Conservation (phyloP, 2,113 vertebrate genomes). For the Anolis carolinensis region DNA sequence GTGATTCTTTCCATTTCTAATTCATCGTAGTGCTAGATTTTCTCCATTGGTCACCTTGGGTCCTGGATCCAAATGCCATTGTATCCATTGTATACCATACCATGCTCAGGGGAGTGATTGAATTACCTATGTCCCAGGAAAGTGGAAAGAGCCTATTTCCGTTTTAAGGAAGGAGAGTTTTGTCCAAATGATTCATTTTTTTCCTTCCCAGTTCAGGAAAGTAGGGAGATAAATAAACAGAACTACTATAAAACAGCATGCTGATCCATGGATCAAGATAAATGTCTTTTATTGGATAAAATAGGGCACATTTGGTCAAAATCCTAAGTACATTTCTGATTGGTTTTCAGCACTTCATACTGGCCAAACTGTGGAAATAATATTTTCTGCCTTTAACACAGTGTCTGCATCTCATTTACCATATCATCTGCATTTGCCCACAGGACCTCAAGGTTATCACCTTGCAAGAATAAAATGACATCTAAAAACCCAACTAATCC, state of each 20-base stretch:
- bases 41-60: conserved; percentile 33
- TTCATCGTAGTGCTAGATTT: conserved; percentile 54
- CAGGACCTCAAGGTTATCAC: not conserved
- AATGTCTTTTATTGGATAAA: not conserved
- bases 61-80: too few species aligned
- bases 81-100: too few species aligned
- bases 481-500: not conserved
- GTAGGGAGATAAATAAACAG: not conserved
- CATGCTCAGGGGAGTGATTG: not conserved
- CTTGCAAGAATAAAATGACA: not conserved
- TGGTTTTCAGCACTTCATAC: not conserved
- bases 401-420: not conserved
- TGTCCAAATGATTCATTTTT: not conserved
- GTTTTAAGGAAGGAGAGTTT: not conserved
- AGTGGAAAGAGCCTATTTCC: not conserved
- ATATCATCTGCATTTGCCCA: not conserved
- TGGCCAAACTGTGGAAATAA: not conserved
- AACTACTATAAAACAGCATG: not conserved
- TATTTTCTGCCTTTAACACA: not conserved
- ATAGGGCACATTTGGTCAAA: not conserved
- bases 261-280: not conserved
- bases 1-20: conserved; percentile 54
- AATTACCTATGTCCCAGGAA: not conserved
- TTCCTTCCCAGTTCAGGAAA: not conserved
- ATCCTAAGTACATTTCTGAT: too few species aligned